Evolutionary conservation across 2,113 vertebrate genomes (phyloP).

Genomic region (Pterophyllum scalare): DNA sequence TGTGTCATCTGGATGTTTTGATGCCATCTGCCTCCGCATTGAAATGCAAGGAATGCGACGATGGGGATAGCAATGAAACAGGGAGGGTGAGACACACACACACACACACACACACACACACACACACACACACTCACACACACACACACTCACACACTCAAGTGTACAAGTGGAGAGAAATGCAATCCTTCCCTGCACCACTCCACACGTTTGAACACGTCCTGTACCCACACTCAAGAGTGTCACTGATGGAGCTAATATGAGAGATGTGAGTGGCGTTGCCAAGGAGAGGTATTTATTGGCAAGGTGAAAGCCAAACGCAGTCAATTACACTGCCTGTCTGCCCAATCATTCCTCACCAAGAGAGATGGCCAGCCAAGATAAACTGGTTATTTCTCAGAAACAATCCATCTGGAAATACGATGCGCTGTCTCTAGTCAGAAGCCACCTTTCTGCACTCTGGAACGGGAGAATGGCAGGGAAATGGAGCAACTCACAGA

Average conservation of each 20-base stretch:
- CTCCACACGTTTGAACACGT: conserved; percentile 12
- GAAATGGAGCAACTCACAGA: conserved; percentile 31
- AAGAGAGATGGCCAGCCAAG: conserved; percentile 72
- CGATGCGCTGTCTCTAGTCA: conserved; percentile 57
- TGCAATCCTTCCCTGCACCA: conserved; percentile 6
- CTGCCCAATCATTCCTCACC: conserved; percentile 77
- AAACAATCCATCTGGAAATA: conserved; percentile 78
- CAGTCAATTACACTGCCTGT: conserved; percentile 79
- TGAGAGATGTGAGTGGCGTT: conserved; percentile 51
- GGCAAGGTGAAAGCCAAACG: conserved; percentile 79
- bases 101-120: not conserved
- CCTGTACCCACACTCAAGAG: conserved; percentile 45
- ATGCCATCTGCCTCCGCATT: conserved; percentile 38
- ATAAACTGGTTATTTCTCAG: conserved; percentile 80
- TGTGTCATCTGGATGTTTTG: conserved; percentile 59
- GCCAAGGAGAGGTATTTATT: conserved; percentile 69
- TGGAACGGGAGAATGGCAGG: conserved; percentile 56
- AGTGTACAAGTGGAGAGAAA: conserved; percentile 16
- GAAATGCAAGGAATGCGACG: conserved; percentile 40
- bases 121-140: not conserved
- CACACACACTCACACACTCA: not conserved
- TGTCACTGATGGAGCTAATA: conserved; percentile 71
- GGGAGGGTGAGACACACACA: not conserved
- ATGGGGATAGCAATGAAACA: conserved; percentile 26
- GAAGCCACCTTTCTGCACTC: conserved; percentile 45